phyloP scores from a whole-genome alignment of 1,140 invertebrate genomes.

The Phymorhynchus buccinoides region DNA sequence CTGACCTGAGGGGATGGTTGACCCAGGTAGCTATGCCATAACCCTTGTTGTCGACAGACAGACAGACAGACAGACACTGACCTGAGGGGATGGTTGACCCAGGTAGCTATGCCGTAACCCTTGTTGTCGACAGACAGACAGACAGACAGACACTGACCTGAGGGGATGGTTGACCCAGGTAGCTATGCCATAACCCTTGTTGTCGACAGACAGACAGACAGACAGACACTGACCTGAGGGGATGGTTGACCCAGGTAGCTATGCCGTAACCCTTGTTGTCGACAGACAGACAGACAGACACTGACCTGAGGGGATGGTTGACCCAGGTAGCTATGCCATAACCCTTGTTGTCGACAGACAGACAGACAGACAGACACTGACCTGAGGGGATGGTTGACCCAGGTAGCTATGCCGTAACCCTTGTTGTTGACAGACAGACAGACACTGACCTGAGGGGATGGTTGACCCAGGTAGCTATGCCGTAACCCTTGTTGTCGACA shows the following conservation, averaged over 20 bases:
- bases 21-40: slow-evolving; percentile 94
- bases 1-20: slow-evolving; percentile 82
- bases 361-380: slow-evolving; percentile 35
- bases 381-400: slow-evolving; percentile 86
- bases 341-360: slow-evolving; percentile 94
- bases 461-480: slow-evolving; percentile 90
- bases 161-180: slow-evolving; percentile 90
- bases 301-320: slow-evolving; percentile 82
- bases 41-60: slow-evolving; percentile 94
- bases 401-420: slow-evolving; percentile 94
- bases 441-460: slow-evolving; percentile 80
- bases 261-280: slow-evolving; percentile 96
- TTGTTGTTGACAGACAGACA: slow-evolving; percentile 79
- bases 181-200: slow-evolving; percentile 94
- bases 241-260: slow-evolving; percentile 90
- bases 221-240: slow-evolving; percentile 75
- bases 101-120: slow-evolving; percentile 94
- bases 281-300: too few species aligned
- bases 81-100: slow-evolving; percentile 86
- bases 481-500: slow-evolving; percentile 91
- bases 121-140: slow-evolving; percentile 87
- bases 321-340: slow-evolving; percentile 94
- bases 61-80: slow-evolving; percentile 35
- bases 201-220: slow-evolving; percentile 79
- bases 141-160: slow-evolving; percentile 53